Conservation (phyloP, 2,797 vertebrate species). For the Gymnocypris eckloni region DNA sequence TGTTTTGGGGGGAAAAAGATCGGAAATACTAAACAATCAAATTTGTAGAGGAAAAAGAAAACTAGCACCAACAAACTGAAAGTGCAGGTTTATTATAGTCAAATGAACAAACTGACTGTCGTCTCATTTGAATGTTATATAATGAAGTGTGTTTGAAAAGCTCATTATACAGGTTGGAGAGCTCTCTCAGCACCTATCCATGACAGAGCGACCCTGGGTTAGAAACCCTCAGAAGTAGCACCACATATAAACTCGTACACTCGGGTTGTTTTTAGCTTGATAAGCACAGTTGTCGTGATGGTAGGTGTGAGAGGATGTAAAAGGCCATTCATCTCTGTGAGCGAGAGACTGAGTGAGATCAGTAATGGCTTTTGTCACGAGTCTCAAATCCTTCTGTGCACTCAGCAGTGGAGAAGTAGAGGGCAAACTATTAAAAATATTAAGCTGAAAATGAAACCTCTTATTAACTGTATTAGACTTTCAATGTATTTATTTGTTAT, state of each 20-base stretch:
- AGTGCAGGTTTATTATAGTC: conserved; percentile 11
- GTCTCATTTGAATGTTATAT: conserved; percentile 52
- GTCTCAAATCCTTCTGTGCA: conserved; percentile 53
- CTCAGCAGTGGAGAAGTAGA: conserved; percentile 54
- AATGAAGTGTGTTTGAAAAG: conserved; percentile 54
- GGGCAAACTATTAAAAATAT: conserved; percentile 48
- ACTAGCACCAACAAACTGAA: not conserved
- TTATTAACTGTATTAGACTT: conserved; percentile 32
- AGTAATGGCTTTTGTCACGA: conserved; percentile 57
- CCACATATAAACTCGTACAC: conserved; percentile 38
- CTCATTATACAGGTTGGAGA: conserved; percentile 55
- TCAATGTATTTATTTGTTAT: not conserved
- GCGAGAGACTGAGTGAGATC: conserved; percentile 36
- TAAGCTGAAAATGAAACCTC: conserved; percentile 53
- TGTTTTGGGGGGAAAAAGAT: not conserved
- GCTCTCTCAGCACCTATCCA: conserved; percentile 47
- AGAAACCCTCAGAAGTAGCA: conserved; percentile 37
- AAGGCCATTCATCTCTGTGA: conserved; percentile 53
- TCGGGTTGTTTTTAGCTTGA: conserved; percentile 55
- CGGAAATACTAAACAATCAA: not conserved
- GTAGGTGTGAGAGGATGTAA: conserved; percentile 57
- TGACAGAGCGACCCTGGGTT: conserved; percentile 45
- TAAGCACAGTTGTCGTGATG: conserved; percentile 37
- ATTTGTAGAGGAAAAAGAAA: not conserved
- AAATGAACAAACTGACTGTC: conserved; percentile 1